A percentile compares a stretch with the other conserved stretches of the same genome.
phyloP scores from a whole-genome alignment of 2,888 invertebrate species.

The Auanema freiburgensis region DNA sequence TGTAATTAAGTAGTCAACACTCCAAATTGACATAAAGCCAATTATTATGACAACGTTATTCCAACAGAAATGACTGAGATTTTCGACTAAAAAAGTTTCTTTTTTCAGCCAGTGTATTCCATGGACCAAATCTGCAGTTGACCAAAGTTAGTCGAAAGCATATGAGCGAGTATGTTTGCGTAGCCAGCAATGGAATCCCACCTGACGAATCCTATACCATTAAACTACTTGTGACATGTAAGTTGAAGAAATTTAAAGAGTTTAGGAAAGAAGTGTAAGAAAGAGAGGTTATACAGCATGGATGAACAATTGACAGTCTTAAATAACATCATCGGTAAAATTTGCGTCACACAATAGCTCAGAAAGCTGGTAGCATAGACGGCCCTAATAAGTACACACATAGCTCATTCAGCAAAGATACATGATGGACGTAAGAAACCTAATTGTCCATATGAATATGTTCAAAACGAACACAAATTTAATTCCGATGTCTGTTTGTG shows the following conservation, averaged over 20 bases:
- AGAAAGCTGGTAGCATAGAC: no score
- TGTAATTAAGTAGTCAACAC: no score
- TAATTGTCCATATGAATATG: conserved; percentile 12
- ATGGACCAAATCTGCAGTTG: conserved; percentile 55
- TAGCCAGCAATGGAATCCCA: conserved; percentile 62
- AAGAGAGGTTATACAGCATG: no score
- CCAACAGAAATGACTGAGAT: not conserved
- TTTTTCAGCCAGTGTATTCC: conserved; percentile 57
- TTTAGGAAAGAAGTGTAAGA: no score
- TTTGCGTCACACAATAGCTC: no score
- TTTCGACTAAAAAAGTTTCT: not conserved
- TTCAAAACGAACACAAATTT: conserved; percentile 11
- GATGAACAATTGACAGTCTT: not conserved
- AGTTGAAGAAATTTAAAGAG: conserved; percentile 21
- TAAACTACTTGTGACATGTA: conserved; percentile 62
- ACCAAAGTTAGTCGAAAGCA: conserved; percentile 58
- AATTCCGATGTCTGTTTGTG: conserved; percentile 10
- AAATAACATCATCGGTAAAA: no score
- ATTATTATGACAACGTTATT: no score
- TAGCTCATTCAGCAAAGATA: no score
- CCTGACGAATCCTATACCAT: conserved; percentile 63
- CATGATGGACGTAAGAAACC: no score
- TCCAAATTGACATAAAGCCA: no score
- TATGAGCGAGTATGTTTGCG: conserved; percentile 64
- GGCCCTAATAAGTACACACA: no score